Percentiles rank a stretch among this genome's conserved stretches.
These are phyloP conservation scores for Meleagris gallopavo DNA, from an alignment of 2,113 vertebrate genomes.

Conservation along the genomic window DNA sequence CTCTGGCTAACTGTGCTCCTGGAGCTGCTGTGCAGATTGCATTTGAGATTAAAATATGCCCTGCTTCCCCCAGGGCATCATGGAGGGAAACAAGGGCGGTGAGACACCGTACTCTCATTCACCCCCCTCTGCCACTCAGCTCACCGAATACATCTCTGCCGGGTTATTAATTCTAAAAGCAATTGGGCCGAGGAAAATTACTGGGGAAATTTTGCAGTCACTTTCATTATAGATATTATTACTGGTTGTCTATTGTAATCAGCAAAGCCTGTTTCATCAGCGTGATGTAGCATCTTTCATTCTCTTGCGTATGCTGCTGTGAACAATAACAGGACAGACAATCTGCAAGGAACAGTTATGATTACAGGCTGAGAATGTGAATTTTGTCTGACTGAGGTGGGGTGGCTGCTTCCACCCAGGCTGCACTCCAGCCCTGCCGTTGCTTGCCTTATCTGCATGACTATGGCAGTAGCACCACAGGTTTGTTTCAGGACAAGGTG, in stretches of 20 bases:
- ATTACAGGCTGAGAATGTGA: background rate
- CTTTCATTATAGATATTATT: slow-evolving; percentile 45
- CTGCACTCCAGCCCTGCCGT: background rate
- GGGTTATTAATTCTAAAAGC: background rate
- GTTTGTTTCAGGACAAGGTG: background rate
- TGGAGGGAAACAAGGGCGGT: background rate
- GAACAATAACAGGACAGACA: background rate
- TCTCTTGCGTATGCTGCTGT: background rate
- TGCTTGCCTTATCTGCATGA: background rate
- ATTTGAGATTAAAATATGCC: background rate
- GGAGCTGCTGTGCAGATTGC: background rate
- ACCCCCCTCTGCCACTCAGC: background rate
- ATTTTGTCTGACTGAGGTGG: background rate
- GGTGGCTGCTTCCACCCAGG: background rate
- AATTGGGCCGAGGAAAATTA: slow-evolving; percentile 46
- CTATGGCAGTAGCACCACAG: background rate
- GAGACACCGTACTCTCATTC: background rate
- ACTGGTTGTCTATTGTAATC: slow-evolving; percentile 12
- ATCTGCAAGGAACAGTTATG: background rate
- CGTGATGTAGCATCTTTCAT: background rate
- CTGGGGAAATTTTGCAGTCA: slow-evolving; percentile 23
- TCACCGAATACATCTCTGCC: background rate
- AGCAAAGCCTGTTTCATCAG: slow-evolving; percentile 34
- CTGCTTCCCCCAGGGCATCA: background rate
- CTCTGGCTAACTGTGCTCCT: background rate